Evolutionary conservation across 2,888 invertebrate species (phyloP).

Genomic region (Troides oblongomaculatus): DNA sequence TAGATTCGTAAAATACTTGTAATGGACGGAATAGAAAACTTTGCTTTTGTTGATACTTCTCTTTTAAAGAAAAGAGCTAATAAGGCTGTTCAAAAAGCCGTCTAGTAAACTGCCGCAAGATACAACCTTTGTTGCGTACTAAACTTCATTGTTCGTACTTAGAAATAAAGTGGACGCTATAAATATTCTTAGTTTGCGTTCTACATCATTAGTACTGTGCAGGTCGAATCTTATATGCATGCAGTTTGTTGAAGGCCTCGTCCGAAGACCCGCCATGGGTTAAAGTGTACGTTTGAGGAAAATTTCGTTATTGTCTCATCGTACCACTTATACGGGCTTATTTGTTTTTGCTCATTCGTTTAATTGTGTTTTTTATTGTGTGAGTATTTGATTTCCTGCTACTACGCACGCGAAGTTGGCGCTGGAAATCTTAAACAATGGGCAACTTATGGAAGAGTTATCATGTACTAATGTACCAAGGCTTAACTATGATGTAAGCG

Average conservation of each 20-base stretch:
- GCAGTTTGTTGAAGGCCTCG: constrained; percentile 9
- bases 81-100: neutral
- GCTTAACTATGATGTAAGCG: neutral
- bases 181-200: constrained; percentile 22
- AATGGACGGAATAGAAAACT: neutral
- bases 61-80: constrained; percentile 6
- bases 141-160: constrained; percentile 13
- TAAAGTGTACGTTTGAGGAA: constrained; percentile 16
- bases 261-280: neutral
- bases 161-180: constrained; percentile 15
- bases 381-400: neutral
- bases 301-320: constrained; percentile 17
- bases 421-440: neutral
- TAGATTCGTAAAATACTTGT: neutral
- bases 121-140: neutral
- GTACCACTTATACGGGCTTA: neutral
- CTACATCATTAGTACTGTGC: constrained; percentile 23
- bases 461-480: neutral
- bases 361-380: neutral
- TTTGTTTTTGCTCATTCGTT: constrained; percentile 5
- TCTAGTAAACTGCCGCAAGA: constrained; percentile 8
- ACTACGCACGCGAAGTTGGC: neutral
- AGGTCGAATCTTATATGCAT: constrained; percentile 16
- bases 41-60: neutral
- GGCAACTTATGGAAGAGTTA: no score